phyloP scores from a whole-genome alignment of 1,140 invertebrate species.

The Pseudomyrmex concolor region DNA sequence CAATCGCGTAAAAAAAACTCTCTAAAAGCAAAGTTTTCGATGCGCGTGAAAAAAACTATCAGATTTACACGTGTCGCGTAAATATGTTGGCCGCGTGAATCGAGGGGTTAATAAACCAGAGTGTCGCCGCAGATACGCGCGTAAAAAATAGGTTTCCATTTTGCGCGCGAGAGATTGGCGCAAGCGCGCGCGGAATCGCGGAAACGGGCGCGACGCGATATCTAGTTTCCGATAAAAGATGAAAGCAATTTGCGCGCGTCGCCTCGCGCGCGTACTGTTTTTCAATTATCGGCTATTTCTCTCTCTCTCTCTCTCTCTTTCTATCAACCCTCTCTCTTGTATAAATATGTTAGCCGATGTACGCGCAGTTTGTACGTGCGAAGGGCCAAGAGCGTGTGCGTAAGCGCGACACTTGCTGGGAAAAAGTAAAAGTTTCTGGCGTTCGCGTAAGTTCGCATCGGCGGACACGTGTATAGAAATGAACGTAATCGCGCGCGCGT shows the following conservation, averaged over 20 bases:
- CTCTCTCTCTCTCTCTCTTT: background rate
- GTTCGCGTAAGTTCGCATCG: background rate
- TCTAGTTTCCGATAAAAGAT: constrained; percentile 44
- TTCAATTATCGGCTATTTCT: constrained; percentile 58
- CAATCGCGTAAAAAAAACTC: background rate
- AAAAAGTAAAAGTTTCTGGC: background rate
- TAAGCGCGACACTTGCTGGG: background rate
- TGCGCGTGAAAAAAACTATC: background rate
- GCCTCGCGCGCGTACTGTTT: constrained; percentile 48
- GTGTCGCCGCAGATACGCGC: constrained; percentile 29
- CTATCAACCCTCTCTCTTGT: no score
- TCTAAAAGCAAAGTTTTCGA: background rate
- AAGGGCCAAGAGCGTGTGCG: constrained; percentile 52
- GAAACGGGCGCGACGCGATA: constrained; percentile 14
- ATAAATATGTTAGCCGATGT: constrained; percentile 51
- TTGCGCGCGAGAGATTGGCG: constrained; percentile 15
- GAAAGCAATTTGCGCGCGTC: constrained; percentile 56
- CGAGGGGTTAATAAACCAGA: constrained; percentile 3
- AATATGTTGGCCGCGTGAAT: constrained; percentile 12
- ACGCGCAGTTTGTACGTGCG: constrained; percentile 20
- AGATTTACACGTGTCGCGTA: background rate
- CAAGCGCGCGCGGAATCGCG: background rate
- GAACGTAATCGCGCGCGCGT: background rate
- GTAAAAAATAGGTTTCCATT: constrained; percentile 53
- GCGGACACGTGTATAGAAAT: no score